These are phyloP conservation scores for Drosophila ananassae DNA, from an alignment of 1,140 invertebrate species.

Conservation along the genomic window DNA sequence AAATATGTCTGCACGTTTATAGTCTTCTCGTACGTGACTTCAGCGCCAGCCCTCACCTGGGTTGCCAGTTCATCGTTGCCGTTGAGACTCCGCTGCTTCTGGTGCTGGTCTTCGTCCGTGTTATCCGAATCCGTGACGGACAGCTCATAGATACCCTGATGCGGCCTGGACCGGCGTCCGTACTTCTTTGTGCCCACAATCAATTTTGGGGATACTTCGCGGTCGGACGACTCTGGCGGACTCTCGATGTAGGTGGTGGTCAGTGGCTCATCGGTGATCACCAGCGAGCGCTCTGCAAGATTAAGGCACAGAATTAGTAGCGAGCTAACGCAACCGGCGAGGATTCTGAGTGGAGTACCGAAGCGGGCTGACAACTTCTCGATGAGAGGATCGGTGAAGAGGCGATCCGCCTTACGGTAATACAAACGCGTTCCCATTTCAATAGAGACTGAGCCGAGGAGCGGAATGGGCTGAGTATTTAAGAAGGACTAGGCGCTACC, in stretches of 20 bases:
- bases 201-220: constrained; percentile 90
- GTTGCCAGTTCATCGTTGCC: constrained; percentile 44
- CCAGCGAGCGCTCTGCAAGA: constrained; percentile 73
- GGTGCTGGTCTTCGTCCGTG: constrained; percentile 68
- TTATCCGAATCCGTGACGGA: constrained; percentile 81
- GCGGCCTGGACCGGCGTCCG: constrained; percentile 88
- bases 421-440: constrained; percentile 73
- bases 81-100: constrained; percentile 57
- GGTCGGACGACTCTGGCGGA: constrained; percentile 86
- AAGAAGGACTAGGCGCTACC: constrained; percentile 23
- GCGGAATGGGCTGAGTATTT: constrained; percentile 21
- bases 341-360: constrained; percentile 47
- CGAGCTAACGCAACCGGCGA: not conserved
- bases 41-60: constrained; percentile 38
- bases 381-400: constrained; percentile 79
- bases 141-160: constrained; percentile 58
- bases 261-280: constrained; percentile 63
- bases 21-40: constrained; percentile 10
- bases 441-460: constrained; percentile 13
- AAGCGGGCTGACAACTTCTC: constrained; percentile 68
- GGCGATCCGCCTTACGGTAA: constrained; percentile 79
- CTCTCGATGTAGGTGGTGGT: constrained; percentile 70
- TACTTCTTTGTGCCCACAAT: constrained; percentile 91
- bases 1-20: not conserved
- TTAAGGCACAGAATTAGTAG: constrained; percentile 9